phyloP scores from a whole-genome alignment of 2,888 invertebrate genomes.

The Xestia ashworthii region DNA sequence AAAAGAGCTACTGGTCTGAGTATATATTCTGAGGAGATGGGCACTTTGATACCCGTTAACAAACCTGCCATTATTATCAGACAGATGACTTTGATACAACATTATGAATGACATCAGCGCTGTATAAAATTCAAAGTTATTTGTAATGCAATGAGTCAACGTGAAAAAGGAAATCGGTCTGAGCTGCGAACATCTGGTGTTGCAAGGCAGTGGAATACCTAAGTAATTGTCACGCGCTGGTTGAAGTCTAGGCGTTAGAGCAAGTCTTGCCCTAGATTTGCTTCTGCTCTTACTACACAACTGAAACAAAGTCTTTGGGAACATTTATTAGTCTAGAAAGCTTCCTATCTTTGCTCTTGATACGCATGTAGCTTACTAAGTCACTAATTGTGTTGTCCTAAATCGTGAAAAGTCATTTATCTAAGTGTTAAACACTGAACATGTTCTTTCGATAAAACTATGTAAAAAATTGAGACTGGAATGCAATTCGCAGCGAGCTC shows the following conservation, averaged over 20 bases:
- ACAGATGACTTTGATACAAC: slow-evolving; percentile 14
- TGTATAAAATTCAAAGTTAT: slow-evolving; percentile 2
- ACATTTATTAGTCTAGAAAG: slow-evolving; percentile 7
- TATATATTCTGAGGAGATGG: not conserved
- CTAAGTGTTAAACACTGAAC: slow-evolving; percentile 6
- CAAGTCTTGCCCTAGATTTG: slow-evolving; percentile 16
- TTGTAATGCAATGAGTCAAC: slow-evolving; percentile 21
- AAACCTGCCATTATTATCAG: not conserved
- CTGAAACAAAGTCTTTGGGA: slow-evolving; percentile 8
- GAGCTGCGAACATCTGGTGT: slow-evolving; percentile 21
- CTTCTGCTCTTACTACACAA: slow-evolving; percentile 32
- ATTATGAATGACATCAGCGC: not conserved
- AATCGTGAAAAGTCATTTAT: slow-evolving; percentile 9
- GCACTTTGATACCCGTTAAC: not conserved
- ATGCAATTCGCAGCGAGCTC: slow-evolving; percentile 3
- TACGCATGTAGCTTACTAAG: not conserved
- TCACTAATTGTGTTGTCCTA: slow-evolving; percentile 7
- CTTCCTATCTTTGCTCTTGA: not conserved
- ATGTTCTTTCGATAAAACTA: slow-evolving; percentile 3
- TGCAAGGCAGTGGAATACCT: slow-evolving; percentile 31
- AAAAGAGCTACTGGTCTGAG: not conserved
- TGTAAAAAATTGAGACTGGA: slow-evolving; percentile 11
- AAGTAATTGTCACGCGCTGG: slow-evolving; percentile 27
- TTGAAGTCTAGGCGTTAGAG: slow-evolving; percentile 31
- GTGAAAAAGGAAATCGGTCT: slow-evolving; percentile 13